Evolutionary conservation across 1,140 invertebrate genomes (phyloP), one percentile per base, ranked within the genome.

Genomic region (Ceratosolen fusciceps): DNA sequence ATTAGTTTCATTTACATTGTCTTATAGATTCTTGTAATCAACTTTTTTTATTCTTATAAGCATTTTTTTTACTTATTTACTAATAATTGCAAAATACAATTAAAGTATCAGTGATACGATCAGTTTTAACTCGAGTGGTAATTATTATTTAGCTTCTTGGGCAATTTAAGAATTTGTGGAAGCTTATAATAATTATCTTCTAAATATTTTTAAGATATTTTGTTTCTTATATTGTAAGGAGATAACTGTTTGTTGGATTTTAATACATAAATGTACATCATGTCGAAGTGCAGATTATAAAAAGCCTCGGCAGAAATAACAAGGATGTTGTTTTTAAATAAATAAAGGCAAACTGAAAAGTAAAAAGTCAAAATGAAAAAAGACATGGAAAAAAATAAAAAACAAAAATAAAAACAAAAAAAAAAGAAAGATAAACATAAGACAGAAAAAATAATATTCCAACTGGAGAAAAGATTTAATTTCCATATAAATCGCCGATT

Each of bases 401-500:
- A n/a, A n/a, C n/a, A n/a, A n/a, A n/a, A n/a, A n/a, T n/a, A n/a
- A n/a, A n/a, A n/a, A n/a, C n/a, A n/a, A n/a, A n/a, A n/a, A n/a
- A n/a, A n/a, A n/a, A n/a, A n/a, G n/a, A n/a, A n/a, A n/a, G n/a
- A n/a, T n/a, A n/a, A n/a, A n/a, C n/a, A n/a, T n/a, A n/a, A n/a
- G n/a, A n/a, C n/a, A n/a, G n/a, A n/a, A n/a, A 65, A 37, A n/a
- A 8, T 65, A 65, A 37, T 65, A n/a, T n/a, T 37, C 31, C 7
- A n/a, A 31, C 16, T 8, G 60, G 29, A 62, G 12, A 31, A 47
- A 68, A 43, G 47, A 68, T 9, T 16, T 37, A 68, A 68, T 73
- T 73, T 73, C 19, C 29, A 73, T 56, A 58, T 39, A 73, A 56
- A 73, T 56, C 49, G 58, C 19, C 26, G 19, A 34, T 71, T 56